Conservation (phyloP, 2,797 vertebrate species). For the Parotocinclus haroldoi region DNA sequence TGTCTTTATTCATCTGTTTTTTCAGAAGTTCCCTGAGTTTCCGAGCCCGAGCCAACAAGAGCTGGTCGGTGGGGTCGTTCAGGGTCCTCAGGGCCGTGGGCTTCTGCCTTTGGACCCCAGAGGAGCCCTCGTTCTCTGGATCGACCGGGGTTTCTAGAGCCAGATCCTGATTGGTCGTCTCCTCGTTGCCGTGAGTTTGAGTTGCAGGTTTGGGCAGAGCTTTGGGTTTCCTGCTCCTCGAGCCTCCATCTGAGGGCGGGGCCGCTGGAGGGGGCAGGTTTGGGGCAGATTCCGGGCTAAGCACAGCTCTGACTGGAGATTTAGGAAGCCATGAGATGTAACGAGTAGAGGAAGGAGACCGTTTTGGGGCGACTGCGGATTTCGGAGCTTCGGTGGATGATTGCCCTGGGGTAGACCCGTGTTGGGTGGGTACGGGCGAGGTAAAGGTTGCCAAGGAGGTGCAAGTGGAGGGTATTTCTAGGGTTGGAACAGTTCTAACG, state of each 20-base stretch:
- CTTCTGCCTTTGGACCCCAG: conserved; percentile 30
- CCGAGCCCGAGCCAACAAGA: conserved; percentile 82
- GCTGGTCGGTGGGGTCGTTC: conserved; percentile 75
- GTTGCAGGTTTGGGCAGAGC: conserved; percentile 58
- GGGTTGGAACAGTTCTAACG: too few species aligned
- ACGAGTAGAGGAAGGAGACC: not conserved
- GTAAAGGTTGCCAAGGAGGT: not conserved
- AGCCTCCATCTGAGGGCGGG: conserved; percentile 32
- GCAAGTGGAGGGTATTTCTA: too few species aligned
- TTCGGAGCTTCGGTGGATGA: not conserved
- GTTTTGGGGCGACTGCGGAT: not conserved
- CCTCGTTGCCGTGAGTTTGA: conserved; percentile 15
- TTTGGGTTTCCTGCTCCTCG: conserved; percentile 41
- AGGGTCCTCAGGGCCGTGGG: conserved; percentile 44
- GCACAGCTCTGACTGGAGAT: conserved; percentile 46
- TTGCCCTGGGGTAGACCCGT: too few species aligned
- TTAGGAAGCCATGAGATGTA: not conserved
- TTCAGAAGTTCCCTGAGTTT: conserved; percentile 87
- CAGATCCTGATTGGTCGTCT: conserved; percentile 5
- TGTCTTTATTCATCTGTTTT: conserved; percentile 83
- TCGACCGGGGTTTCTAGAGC: not conserved
- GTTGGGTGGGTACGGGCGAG: not conserved
- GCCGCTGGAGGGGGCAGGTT: conserved; percentile 49
- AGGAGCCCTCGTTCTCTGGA: conserved; percentile 23
- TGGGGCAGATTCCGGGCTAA: conserved; percentile 30